These are phyloP conservation scores for Centropus bengalensis DNA, from an alignment of 2,113 vertebrate genomes.

Conservation along the genomic window DNA sequence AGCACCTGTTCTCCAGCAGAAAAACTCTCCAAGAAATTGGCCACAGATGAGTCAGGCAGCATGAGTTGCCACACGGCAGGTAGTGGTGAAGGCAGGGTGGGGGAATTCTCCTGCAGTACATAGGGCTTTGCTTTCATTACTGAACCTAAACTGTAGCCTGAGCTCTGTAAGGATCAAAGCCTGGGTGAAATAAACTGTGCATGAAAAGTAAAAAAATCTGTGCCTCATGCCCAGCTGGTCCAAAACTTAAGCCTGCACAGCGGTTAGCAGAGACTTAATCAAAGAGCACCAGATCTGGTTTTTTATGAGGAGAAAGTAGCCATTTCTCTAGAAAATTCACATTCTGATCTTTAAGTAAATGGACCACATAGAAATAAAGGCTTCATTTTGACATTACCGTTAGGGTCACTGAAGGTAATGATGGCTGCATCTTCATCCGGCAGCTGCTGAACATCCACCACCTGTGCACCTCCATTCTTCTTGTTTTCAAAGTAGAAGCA, in stretches of 20 bases:
- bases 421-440: conserved; percentile 79
- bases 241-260: background rate
- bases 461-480: conserved; percentile 68
- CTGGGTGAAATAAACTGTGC: background rate
- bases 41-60: background rate
- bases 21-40: background rate
- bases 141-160: background rate
- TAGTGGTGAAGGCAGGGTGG: background rate
- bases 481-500: conserved; percentile 83
- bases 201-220: background rate
- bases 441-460: conserved; percentile 54
- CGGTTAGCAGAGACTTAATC: background rate
- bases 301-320: background rate
- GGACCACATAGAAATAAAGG: background rate
- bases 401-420: conserved; percentile 77
- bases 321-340: background rate
- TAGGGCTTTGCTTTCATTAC: background rate
- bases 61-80: accelerated
- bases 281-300: background rate
- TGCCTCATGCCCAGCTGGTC: background rate
- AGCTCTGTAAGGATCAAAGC: background rate
- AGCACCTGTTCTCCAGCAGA: background rate
- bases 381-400: conserved; percentile 76
- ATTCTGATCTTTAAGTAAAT: background rate
- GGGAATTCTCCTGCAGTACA: accelerated